Base-by-base conservation (phyloP, 2,888 invertebrate genomes). In the Acleris literana region DNA sequence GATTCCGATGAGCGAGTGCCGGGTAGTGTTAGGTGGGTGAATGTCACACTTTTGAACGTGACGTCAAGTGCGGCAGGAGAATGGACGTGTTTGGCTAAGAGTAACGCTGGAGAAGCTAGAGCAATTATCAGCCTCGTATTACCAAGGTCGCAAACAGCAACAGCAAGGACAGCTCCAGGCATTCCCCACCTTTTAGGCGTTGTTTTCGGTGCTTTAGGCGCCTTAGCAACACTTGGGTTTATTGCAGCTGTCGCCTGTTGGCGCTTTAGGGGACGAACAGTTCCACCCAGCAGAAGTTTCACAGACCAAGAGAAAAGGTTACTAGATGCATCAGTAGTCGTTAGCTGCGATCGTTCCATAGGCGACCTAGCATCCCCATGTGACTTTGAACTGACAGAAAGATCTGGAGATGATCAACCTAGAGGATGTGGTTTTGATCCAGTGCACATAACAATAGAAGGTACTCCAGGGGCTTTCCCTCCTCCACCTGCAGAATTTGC, bases 281-380 rank as follows among this genome's bases (percentile, higher is more conserved):
- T 96, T 4, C 93, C 94, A 39, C 92, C 94, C 0, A 93, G 93
- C 71, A 91, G 94, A 70, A 97, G 97, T 83, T 97, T 97, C 80
- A 96, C 95, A 62, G 97, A 97, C 79, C 97, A 97, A 88, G 97
- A 97, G 79, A 97, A 97, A 86, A 96, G 97, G 78, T 90, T 97
- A 59, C 93, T 97, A 71, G 97, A 97, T 76, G 95, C 97, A 33
- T 97, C 97, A 87, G 77, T 94, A 79, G 85, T 92, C 13, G 86
- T 93, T 52, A 95, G 95, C 75, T 95, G 95, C 74, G 94, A 94
- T 69, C 93, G 94, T 55, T 94, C 95, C 20, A 96, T 95, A 68
- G 94, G 95, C 6, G 95, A 94, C 70, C 90, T 95, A 91, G 95
- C 79, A 60, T 94, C 79, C 76, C 94, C 81, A 25, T 93, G 92